A percentile compares a stretch with the other conserved stretches of the same genome.
Evolutionary conservation across 2,888 invertebrate genomes (phyloP).

Genomic region (Nomada lathburiana): DNA sequence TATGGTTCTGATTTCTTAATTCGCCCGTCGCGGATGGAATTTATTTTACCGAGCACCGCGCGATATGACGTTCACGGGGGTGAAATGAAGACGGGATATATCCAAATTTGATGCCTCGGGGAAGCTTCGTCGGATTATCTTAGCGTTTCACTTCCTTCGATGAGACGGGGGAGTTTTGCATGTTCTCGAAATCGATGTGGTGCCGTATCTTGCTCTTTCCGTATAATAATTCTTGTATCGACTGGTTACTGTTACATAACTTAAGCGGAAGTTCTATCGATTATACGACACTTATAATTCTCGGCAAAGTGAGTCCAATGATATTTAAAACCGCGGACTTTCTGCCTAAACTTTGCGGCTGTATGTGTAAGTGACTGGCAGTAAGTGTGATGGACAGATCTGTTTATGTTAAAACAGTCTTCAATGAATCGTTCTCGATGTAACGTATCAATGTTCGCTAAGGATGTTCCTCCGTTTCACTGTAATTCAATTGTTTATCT

Average conservation of each 20-base stretch:
- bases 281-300: too few species aligned
- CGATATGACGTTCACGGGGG: neutral
- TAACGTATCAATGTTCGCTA: neutral
- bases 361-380: too few species aligned
- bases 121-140: conserved; percentile 21
- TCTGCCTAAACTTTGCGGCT: too few species aligned
- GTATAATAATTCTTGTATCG: too few species aligned
- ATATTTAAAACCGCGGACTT: too few species aligned
- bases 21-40: conserved; percentile 20
- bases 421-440: too few species aligned
- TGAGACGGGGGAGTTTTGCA: neutral
- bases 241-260: too few species aligned
- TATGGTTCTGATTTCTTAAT: conserved; percentile 52
- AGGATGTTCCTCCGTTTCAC: neutral
- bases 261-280: too few species aligned
- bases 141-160: conserved; percentile 5
- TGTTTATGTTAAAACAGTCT: too few species aligned
- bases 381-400: too few species aligned
- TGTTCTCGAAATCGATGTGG: neutral
- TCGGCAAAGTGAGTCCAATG: too few species aligned
- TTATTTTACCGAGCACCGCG: conserved; percentile 21
- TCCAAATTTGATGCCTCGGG: conserved; percentile 29
- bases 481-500: conserved; percentile 23
- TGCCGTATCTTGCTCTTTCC: neutral
- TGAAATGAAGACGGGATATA: conserved; percentile 1